A percentile compares a stretch with the other conserved stretches of the same genome.
Evolutionary conservation across 2,113 vertebrate species (phyloP).

Genomic region (Amphilophus citrinellus): DNA sequence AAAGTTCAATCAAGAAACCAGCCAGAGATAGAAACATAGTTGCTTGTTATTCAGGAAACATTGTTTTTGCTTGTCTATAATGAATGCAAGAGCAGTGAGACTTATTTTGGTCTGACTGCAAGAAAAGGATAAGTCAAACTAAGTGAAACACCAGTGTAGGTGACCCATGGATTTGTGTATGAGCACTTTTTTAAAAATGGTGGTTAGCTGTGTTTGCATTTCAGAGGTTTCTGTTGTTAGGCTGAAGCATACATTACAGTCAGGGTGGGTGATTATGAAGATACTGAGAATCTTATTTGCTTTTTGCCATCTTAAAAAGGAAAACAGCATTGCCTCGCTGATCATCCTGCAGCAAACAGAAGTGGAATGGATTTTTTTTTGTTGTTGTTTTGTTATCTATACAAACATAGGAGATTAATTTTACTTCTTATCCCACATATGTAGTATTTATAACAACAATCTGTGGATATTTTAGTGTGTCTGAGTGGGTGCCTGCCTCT

Average conservation of each 20-base stretch:
- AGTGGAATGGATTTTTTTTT: background rate
- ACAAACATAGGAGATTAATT: background rate
- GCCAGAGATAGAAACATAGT: background rate
- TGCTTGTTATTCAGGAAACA: background rate
- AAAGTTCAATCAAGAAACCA: background rate
- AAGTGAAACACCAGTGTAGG: background rate
- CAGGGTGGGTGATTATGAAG: background rate
- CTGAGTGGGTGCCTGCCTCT: background rate
- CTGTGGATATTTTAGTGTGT: background rate
- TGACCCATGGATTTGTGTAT: background rate
- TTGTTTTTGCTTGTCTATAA: background rate
- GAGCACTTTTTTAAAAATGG: no score
- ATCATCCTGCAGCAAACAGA: background rate
- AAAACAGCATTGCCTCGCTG: background rate
- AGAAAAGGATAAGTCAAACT: background rate
- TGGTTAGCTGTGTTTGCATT: no score
- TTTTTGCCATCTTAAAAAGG: background rate
- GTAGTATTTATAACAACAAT: background rate
- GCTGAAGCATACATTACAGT: background rate
- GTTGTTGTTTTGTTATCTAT: background rate
- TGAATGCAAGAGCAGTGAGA: background rate
- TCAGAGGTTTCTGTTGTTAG: background rate
- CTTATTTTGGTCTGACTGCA: background rate
- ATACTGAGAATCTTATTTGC: background rate
- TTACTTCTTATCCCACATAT: constrained; percentile 8